A percentile compares a stretch with the other conserved stretches of the same genome.
These are phyloP conservation scores for Cyphomyrus discorhynchus DNA, from an alignment of 2,113 vertebrate species.

Conservation along the genomic window DNA sequence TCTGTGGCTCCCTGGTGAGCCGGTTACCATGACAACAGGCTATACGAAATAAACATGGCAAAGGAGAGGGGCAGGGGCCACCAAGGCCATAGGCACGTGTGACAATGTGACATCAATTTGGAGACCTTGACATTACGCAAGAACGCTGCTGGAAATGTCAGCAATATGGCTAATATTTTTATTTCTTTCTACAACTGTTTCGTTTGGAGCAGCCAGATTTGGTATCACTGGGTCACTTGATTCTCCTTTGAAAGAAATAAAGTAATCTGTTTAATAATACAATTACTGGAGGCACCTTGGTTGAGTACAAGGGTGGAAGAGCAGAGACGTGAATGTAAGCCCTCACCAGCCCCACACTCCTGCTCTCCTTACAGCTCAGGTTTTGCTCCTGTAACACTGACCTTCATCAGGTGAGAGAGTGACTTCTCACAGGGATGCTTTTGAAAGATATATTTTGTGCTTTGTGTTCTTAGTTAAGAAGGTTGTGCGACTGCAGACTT, in stretches of 20 bases:
- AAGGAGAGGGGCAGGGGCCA: neutral
- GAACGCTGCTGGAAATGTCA: neutral
- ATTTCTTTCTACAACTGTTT: neutral
- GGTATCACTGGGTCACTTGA: neutral
- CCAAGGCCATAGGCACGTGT: neutral
- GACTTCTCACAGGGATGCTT: neutral
- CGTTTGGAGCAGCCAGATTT: neutral
- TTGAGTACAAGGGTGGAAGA: neutral
- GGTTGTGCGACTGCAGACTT: neutral
- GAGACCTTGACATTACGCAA: neutral
- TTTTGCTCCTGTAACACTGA: neutral
- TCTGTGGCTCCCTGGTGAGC: conserved; percentile 60
- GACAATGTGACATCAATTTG: neutral
- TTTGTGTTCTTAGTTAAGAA: neutral
- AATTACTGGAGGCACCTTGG: neutral
- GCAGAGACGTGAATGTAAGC: neutral
- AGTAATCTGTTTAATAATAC: neutral
- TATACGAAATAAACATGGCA: neutral
- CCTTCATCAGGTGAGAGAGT: neutral
- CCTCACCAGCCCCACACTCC: neutral
- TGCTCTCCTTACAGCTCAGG: neutral
- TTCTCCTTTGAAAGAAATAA: neutral
- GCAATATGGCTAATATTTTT: neutral
- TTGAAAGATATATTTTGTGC: neutral
- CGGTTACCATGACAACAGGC: neutral